phyloP scores from a whole-genome alignment of 2,888 invertebrate genomes.

The Tridacna crocea region DNA sequence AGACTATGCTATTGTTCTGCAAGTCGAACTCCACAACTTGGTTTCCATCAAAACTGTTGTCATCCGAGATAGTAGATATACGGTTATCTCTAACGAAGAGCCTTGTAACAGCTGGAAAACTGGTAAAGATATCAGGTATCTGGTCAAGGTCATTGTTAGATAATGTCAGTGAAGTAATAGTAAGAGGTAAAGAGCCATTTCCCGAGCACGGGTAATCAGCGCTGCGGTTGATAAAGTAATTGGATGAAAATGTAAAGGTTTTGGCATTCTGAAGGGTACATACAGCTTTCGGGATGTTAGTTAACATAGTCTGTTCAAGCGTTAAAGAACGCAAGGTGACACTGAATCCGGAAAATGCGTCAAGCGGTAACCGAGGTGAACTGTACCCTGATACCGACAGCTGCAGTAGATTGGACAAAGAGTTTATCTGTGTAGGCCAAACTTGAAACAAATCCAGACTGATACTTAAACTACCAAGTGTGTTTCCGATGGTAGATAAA shows the following conservation, averaged over 20 bases:
- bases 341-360: conserved; percentile 9
- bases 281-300: conserved; percentile 1
- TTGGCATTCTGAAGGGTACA: conserved; percentile 1
- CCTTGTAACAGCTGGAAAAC: conserved; percentile 8
- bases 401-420: background rate
- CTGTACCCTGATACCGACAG: background rate
- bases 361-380: background rate
- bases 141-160: background rate
- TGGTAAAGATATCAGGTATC: conserved; percentile 4
- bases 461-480: background rate
- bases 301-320: background rate
- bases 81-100: conserved; percentile 1
- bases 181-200: background rate
- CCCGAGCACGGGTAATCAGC: background rate
- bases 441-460: background rate
- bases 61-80: background rate
- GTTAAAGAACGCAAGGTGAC: background rate
- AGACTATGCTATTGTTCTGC: background rate
- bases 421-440: conserved; percentile 5
- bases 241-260: conserved; percentile 11
- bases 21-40: conserved; percentile 3
- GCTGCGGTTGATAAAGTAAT: background rate
- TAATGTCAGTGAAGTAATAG: background rate
- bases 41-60: background rate
- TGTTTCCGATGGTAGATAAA: background rate